phyloP scores from a whole-genome alignment of 1,140 invertebrate genomes.

The Mycetomoellerius zeteki region DNA sequence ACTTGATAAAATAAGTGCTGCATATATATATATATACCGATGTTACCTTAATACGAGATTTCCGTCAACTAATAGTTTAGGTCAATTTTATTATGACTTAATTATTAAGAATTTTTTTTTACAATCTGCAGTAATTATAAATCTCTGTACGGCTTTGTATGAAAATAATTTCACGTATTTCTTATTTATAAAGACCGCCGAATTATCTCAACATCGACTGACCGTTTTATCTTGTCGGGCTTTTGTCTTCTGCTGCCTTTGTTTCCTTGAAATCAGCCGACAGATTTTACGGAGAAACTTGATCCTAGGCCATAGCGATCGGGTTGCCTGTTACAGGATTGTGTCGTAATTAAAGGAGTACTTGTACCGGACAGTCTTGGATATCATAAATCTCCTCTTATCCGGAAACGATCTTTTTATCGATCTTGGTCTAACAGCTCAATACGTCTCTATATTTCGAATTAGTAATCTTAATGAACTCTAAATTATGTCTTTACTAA shows the following conservation, averaged over 20 bases:
- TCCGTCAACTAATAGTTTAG: background rate
- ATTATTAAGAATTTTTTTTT: background rate
- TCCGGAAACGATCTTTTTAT: background rate
- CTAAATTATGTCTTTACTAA: background rate
- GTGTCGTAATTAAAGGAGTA: conserved; percentile 42
- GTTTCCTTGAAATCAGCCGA: conserved; percentile 8
- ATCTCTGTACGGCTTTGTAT: background rate
- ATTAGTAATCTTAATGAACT: conserved; percentile 6
- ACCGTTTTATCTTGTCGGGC: background rate
- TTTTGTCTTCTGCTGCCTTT: conserved; percentile 14
- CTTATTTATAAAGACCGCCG: background rate
- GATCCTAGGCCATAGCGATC: background rate
- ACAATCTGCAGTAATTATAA: background rate
- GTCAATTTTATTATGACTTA: background rate
- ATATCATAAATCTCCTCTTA: background rate
- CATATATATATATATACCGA: too few relatives aligned
- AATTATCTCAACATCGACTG: background rate
- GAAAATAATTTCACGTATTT: conserved; percentile 1
- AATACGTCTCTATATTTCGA: background rate
- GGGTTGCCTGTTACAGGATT: conserved; percentile 22
- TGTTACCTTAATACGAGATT: too few relatives aligned
- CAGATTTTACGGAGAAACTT: conserved; percentile 38
- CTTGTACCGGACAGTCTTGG: background rate
- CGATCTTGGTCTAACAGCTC: background rate
- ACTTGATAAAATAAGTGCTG: too few relatives aligned